Evolutionary conservation across 2,888 invertebrate species (phyloP), one percentile per base, ranked within the genome.

Genomic region (Ormyrus rosae): DNA sequence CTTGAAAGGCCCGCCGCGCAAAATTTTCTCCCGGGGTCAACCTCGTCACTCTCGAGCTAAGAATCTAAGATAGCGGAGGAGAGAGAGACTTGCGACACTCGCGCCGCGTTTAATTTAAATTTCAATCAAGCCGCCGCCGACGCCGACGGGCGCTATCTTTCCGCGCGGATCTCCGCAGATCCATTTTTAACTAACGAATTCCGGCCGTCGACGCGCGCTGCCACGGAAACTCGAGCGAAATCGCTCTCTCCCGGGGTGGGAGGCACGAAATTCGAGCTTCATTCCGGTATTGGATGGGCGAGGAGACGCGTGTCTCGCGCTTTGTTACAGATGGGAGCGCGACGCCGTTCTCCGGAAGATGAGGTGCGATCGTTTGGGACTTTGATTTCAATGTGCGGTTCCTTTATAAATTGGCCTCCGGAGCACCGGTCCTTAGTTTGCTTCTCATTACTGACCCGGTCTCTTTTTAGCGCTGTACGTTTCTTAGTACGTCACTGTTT

Each of bases 131-230:
- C 58, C 6, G 45, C 65, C 13, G 13, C 13, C 13, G 13, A 13
- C 34, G 19, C 34, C 51, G 46, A 8, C 34, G 34, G 34, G 34
- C 34, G 34, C 45, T 60, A 61, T 79, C 68, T 11, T 19, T 11
- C 1, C 1, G 34, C 56, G 56, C 61, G 67, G 19, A 78, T 78
- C 72, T 67, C n/a, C 46, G 60, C 7, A 19, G 73, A 78, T 63
- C 73, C 51, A 64, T 74, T 70, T 74, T 69, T 79, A 79, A 65
- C 73, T 63, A 68, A 73, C 50, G 69, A 64, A 64, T 78, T 69
- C 61, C 51, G n/a, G 34, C 34, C 51, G n/a, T 19, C 8, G 58
- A 46, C 10, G n/a, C 55, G 60, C 68, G 61, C 34, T 71, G 58
- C 45, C 11, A 34, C 34, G 34, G 34, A 34, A 2, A 34, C 1